phyloP scores from a whole-genome alignment of 2,797 vertebrate species.

The Chaetodon trifasciatus region DNA sequence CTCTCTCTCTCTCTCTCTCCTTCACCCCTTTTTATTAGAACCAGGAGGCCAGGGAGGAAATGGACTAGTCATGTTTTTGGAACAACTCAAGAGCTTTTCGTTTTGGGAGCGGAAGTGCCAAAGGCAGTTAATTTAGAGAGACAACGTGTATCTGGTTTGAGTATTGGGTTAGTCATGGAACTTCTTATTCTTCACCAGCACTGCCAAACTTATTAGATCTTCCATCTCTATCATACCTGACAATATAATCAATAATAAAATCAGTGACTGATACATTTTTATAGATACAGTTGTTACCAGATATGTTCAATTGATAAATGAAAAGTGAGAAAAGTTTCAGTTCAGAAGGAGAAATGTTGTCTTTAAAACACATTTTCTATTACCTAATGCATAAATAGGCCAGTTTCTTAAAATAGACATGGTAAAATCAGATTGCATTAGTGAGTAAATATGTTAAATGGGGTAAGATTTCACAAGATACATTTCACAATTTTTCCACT shows the following conservation, averaged over 20 bases:
- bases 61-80: conserved; percentile 77
- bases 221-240: background rate
- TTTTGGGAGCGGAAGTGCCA: conserved; percentile 79
- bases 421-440: conserved; percentile 40
- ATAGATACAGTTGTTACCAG: background rate
- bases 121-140: conserved; percentile 69
- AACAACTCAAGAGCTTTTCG: conserved; percentile 67
- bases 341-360: background rate
- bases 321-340: background rate
- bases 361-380: conserved; percentile 20
- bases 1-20: conserved; percentile 51
- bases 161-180: conserved; percentile 53
- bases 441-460: conserved; percentile 35
- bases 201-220: background rate
- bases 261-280: background rate
- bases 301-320: background rate
- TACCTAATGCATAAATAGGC: conserved; percentile 21
- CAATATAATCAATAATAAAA: background rate
- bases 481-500: conserved; percentile 76
- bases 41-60: conserved; percentile 78
- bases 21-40: conserved; percentile 76
- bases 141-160: conserved; percentile 71
- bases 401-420: conserved; percentile 68
- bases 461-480: conserved; percentile 51
- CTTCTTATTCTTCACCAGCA: background rate